Evolutionary conservation across 2,797 vertebrate genomes (phyloP).

Genomic region (Atherinosoma microstoma): DNA sequence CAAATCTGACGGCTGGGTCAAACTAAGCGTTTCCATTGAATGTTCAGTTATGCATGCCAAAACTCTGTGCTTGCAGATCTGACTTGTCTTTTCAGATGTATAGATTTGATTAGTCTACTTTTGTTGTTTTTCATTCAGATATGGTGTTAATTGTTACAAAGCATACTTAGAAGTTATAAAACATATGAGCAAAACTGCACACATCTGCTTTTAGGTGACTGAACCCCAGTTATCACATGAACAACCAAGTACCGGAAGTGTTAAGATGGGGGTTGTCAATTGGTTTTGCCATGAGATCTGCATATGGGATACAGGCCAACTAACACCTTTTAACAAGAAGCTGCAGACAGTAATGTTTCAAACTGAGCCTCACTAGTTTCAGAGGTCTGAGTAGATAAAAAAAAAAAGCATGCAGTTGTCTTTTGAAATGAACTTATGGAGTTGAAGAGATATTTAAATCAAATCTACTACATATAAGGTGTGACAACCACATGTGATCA

Average conservation of each 20-base stretch:
- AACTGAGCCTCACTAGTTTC: neutral
- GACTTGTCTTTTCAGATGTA: neutral
- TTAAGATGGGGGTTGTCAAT: neutral
- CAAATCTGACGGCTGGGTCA: neutral
- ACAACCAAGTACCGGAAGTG: neutral
- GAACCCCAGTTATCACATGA: neutral
- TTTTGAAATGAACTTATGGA: no score
- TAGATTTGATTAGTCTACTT: neutral
- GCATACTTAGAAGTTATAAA: neutral
- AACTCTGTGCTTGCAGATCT: neutral
- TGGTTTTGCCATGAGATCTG: neutral
- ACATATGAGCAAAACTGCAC: neutral
- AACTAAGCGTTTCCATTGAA: neutral
- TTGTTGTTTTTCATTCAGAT: neutral
- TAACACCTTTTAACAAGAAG: neutral
- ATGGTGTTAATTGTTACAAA: no score
- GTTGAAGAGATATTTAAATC: neutral
- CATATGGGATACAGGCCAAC: neutral
- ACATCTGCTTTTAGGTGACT: neutral
- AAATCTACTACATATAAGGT: neutral
- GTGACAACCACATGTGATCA: no score
- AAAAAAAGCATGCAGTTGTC: neutral
- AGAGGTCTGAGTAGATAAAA: neutral
- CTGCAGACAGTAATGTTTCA: neutral
- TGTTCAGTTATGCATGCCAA: neutral